Conservation (phyloP, 2,113 vertebrate species). For the Morone chrysops region DNA sequence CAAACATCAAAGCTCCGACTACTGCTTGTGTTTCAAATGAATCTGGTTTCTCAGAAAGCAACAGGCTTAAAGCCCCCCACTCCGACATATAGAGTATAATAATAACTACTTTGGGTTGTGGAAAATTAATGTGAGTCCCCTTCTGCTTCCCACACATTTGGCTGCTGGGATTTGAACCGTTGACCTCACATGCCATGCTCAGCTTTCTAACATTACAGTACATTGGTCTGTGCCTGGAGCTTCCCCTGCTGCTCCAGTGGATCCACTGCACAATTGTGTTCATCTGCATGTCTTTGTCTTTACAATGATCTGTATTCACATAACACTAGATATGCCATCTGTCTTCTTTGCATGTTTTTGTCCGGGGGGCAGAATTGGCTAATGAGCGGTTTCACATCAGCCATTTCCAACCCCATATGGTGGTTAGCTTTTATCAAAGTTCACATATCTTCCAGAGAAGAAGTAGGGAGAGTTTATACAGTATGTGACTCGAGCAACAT, state of each 20-base stretch:
- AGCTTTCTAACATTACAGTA: conserved; percentile 11
- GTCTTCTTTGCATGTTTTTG: conserved; percentile 47
- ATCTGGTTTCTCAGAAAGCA: conserved; percentile 32
- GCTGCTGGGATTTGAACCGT: conserved; percentile 36
- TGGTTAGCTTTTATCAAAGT: conserved; percentile 56
- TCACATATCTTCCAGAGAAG: conserved; percentile 35
- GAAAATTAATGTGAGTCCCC: not conserved
- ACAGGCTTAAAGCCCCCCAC: not conserved
- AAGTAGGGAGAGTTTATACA: not conserved
- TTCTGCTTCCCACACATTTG: conserved; percentile 26
- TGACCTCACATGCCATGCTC: conserved; percentile 8
- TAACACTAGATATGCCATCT: conserved; percentile 56
- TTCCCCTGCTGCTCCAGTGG: conserved; percentile 53
- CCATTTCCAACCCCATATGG: conserved; percentile 45
- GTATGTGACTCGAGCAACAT: not conserved
- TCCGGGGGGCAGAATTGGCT: conserved; percentile 46
- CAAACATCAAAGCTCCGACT: conserved; percentile 49
- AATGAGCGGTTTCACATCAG: conserved; percentile 46
- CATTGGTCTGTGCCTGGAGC: conserved; percentile 7
- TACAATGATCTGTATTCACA: conserved; percentile 27
- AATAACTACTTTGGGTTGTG: conserved; percentile 20
- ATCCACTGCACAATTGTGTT: conserved; percentile 40
- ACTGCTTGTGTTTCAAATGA: conserved; percentile 5
- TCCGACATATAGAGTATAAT: conserved; percentile 16
- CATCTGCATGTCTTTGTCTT: conserved; percentile 40